These are phyloP conservation scores for Pipistrellus nathusii DNA, from an alignment of 2,797 vertebrate species.

Conservation along the genomic window DNA sequence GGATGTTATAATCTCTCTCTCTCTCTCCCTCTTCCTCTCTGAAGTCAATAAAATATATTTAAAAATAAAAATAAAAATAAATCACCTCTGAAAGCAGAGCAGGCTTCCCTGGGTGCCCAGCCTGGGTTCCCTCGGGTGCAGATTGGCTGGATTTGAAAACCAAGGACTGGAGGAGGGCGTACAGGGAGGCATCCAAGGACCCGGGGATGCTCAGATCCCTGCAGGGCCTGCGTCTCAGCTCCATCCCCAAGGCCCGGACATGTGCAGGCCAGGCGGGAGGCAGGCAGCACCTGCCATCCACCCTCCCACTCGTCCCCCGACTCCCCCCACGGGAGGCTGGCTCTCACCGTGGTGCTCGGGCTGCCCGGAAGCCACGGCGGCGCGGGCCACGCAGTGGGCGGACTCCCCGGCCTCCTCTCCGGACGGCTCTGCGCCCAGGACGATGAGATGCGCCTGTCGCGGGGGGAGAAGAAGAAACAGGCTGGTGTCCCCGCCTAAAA, in stretches of 20 bases:
- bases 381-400: constrained; percentile 86
- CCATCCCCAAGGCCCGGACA: rapidly evolving
- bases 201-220: background rate
- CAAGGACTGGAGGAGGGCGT: background rate
- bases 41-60: background rate
- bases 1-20: too few species aligned
- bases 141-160: background rate
- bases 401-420: constrained; percentile 85
- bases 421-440: constrained; percentile 86
- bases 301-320: too few species aligned
- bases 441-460: constrained; percentile 88
- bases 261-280: rapidly evolving
- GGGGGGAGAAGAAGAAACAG: background rate
- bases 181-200: background rate
- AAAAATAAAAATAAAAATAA: background rate
- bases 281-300: rapidly evolving
- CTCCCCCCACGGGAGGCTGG: background rate
- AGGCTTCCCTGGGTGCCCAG: background rate
- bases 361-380: constrained; percentile 83
- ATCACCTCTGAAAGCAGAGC: constrained; percentile 48
- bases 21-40: too few species aligned
- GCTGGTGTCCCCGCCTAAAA: background rate
- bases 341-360: constrained; percentile 87
- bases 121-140: background rate
- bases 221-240: background rate